Base-by-base conservation (phyloP, 1,140 invertebrate genomes). In the Zaprionus ornatus region DNA sequence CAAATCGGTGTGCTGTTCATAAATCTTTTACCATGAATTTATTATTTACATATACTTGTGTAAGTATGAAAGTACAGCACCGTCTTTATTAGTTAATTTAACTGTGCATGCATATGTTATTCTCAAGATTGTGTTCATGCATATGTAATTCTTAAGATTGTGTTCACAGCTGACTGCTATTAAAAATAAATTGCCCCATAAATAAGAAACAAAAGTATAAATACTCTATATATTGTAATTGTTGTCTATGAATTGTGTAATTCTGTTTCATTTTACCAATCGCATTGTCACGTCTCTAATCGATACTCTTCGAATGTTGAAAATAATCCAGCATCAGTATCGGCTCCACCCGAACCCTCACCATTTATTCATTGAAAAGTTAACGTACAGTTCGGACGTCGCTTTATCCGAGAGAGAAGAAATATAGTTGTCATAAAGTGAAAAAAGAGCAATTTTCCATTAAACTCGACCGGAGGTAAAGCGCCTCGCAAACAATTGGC, bases 401-500 rank as follows among this genome's bases (percentile, higher is more conserved):
- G 17, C 6, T 77, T 73, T 50, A 19, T 21, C 54, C 40, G 75
- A 37, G 29, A 61, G 50, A 74, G 35, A 69, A 64, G 52, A 10
- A 23, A n/a, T n/a, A 69, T 17, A 23, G n/a, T 5, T 21, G 15
- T 42, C 27, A 60, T 21, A 21, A 61, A 61, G 62, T 65, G 66
- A 65, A 59, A 52, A 62, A 75, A 74, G 23, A n/a, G 15, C n/a
- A 71, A 76, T 55, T 72, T 67, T 60, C 17, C 19, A 27, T n/a
- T 48, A 29, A 32, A 63, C 29, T 96, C 96, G 1, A 97, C 96
- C 45, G 96, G 96, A 93, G 96, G 97, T 72, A 97, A 98, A 93
- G 97, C 97, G 68, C 97, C 97, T 29, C 94, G 97, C 48, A 98
- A 98, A 93, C 97, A 98, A 82, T 93, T 98, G 90, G 97, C 97